These are phyloP conservation scores for Parnassius glacialis DNA, from an alignment of 2,888 invertebrate species.

Conservation along the genomic window DNA sequence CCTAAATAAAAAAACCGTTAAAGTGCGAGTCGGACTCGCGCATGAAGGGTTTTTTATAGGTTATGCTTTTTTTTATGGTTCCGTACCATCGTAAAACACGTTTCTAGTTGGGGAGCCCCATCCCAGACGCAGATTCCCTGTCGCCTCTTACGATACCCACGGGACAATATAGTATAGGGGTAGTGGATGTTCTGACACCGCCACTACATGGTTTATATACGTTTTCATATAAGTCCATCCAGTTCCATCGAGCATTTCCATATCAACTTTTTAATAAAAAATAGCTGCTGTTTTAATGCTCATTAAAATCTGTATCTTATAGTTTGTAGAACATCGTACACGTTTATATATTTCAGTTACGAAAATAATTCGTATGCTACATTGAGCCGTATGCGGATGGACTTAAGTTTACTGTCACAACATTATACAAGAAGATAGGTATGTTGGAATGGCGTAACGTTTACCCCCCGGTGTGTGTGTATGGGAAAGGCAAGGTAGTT, in stretches of 20 bases:
- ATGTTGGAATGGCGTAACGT: slow-evolving; percentile 15
- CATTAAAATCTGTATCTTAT: slow-evolving; percentile 26
- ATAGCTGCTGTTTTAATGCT: slow-evolving; percentile 19
- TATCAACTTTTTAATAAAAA: slow-evolving; percentile 24
- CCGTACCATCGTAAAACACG: no score
- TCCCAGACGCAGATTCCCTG: no score
- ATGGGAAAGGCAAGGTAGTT: slow-evolving; percentile 21
- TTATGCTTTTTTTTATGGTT: no score
- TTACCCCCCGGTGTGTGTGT: slow-evolving; percentile 33
- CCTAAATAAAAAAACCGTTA: no score
- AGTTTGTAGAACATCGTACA: slow-evolving; percentile 16
- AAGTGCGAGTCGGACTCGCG: no score
- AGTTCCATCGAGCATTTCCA: slow-evolving; percentile 11
- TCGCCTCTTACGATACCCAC: no score
- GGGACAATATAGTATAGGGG: no score
- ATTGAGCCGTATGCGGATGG: background rate
- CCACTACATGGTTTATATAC: no score
- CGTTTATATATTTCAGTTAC: slow-evolving; percentile 5
- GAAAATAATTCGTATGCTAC: background rate
- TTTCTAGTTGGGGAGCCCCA: no score
- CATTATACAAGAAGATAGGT: background rate
- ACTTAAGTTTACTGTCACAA: background rate
- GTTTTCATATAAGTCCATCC: no score
- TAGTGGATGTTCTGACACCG: no score
- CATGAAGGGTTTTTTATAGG: no score